These are phyloP conservation scores for Lomographa bimaculata DNA, from an alignment of 2,888 invertebrate species.

Conservation along the genomic window DNA sequence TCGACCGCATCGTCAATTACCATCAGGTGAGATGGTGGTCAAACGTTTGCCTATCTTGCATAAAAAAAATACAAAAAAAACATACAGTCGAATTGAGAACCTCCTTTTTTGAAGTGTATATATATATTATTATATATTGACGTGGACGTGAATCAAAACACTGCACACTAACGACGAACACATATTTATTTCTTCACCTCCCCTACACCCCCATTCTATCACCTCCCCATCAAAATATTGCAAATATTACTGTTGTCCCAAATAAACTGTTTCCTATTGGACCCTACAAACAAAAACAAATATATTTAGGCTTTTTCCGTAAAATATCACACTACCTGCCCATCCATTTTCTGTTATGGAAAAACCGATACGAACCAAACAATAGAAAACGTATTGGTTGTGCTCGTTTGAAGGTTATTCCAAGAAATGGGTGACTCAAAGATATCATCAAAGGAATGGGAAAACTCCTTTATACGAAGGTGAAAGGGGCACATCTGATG, in stretches of 20 bases:
- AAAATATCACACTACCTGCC: conserved; percentile 32
- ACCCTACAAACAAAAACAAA: conserved; percentile 24
- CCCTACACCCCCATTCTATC: too few species aligned
- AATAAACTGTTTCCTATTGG: conserved; percentile 22
- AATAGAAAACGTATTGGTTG: conserved; percentile 28
- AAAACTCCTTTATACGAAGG: conserved; percentile 26
- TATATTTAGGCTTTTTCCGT: conserved; percentile 25
- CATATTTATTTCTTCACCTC: too few species aligned
- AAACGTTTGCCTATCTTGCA: too few species aligned
- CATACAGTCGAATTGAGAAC: too few species aligned
- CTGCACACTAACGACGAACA: too few species aligned
- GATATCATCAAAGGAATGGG: conserved; percentile 34
- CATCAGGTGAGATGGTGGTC: too few species aligned
- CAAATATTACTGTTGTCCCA: too few species aligned
- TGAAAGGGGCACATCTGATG: conserved; percentile 16
- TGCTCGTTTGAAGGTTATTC: conserved; percentile 27
- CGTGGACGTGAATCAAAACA: conserved; percentile 1
- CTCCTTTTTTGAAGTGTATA: too few species aligned
- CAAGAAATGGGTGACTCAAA: conserved; percentile 28
- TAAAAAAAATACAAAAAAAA: too few species aligned
- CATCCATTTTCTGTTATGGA: conserved; percentile 36
- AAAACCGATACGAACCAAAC: conserved; percentile 35
- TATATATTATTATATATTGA: too few species aligned
- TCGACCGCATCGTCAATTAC: too few species aligned
- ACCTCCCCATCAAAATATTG: too few species aligned